phyloP scores from a whole-genome alignment of 2,797 vertebrate species.

The Galago senegalensis region DNA sequence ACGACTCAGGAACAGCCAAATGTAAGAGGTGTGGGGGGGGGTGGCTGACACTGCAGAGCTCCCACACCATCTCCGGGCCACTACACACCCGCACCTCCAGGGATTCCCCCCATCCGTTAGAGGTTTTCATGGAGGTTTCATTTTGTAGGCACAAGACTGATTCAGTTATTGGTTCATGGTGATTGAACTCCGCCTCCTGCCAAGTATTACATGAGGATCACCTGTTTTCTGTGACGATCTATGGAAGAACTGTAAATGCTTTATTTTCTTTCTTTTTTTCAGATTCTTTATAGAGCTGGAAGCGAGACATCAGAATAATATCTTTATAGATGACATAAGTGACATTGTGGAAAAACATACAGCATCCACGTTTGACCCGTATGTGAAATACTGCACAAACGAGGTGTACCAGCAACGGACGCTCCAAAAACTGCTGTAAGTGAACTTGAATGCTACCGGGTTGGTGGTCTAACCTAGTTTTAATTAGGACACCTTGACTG shows the following conservation, averaged over 20 bases:
- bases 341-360: constrained; percentile 96
- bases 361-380: constrained; percentile 95
- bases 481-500: not conserved
- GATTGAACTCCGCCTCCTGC: not conserved
- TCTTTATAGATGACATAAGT: constrained; percentile 96
- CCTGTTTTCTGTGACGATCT: not conserved
- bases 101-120: not conserved
- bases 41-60: not conserved
- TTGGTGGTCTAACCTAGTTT: not conserved
- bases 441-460: not conserved
- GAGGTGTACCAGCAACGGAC: constrained; percentile 99
- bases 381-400: constrained; percentile 98
- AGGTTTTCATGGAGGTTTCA: not conserved
- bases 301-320: constrained; percentile 94
- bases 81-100: not conserved
- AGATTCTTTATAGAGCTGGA: constrained; percentile 98
- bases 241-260: not conserved
- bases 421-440: constrained; percentile 96
- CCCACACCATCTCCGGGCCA: not conserved
- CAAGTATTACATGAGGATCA: not conserved
- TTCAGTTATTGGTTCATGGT: not conserved
- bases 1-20: not conserved
- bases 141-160: not conserved
- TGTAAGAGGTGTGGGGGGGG: not conserved
- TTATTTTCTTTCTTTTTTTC: constrained; percentile 2